Percentiles rank a stretch among this genome's conserved stretches.
phyloP scores from a whole-genome alignment of 2,797 vertebrate genomes.

The Anguilla megastoma region DNA sequence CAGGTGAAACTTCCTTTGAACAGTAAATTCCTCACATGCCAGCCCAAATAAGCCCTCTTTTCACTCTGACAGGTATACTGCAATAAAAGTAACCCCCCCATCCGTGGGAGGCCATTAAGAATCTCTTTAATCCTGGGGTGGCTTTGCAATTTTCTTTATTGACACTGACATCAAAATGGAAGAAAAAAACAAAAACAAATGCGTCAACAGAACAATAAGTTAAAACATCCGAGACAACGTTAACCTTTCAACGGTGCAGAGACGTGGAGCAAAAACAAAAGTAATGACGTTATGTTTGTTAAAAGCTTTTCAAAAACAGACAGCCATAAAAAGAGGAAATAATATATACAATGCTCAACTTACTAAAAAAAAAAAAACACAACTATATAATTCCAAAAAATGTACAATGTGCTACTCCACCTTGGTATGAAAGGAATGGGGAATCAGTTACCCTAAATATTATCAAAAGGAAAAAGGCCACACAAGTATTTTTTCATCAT shows the following conservation, averaged over 20 bases:
- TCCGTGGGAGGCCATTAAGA: not conserved
- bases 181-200: slow-evolving; percentile 38
- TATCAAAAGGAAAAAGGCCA: not conserved
- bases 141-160: slow-evolving; percentile 63
- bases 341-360: slow-evolving; percentile 67
- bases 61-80: not conserved
- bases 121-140: not conserved
- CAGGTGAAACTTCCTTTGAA: slow-evolving; percentile 13
- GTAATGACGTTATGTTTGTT: slow-evolving; percentile 53
- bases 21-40: not conserved
- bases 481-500: slow-evolving; percentile 8
- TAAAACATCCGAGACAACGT: slow-evolving; percentile 58
- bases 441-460: not conserved
- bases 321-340: slow-evolving; percentile 49
- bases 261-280: slow-evolving; percentile 39
- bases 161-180: slow-evolving; percentile 52
- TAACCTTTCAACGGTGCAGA: slow-evolving; percentile 45
- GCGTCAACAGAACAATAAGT: slow-evolving; percentile 67
- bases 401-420: slow-evolving; percentile 59
- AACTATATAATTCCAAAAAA: slow-evolving; percentile 58
- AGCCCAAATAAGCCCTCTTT: not conserved
- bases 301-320: slow-evolving; percentile 38
- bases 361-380: slow-evolving; percentile 40
- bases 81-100: not conserved
- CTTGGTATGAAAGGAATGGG: not conserved